Percentiles rank a stretch among this genome's conserved stretches.
These are phyloP conservation scores for Crepidodera aurea DNA, from an alignment of 2,888 invertebrate genomes.

Conservation along the genomic window DNA sequence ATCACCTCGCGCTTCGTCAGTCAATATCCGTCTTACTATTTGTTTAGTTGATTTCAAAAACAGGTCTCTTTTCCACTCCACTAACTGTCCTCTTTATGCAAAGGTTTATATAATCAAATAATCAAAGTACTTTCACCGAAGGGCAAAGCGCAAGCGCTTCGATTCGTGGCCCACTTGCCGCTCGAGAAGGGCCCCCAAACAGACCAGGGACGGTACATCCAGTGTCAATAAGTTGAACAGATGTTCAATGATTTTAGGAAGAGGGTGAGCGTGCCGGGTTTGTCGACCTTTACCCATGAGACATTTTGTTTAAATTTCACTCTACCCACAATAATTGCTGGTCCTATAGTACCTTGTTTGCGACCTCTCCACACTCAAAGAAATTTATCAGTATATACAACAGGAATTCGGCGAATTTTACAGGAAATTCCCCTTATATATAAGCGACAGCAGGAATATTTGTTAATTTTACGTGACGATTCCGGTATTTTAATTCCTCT, in stretches of 20 bases:
- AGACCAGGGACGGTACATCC: slow-evolving; percentile 9
- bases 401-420: too few species aligned
- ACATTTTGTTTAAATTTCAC: too few species aligned
- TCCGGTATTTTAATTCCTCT: too few species aligned
- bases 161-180: slow-evolving; percentile 6
- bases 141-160: slow-evolving; percentile 11
- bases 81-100: slow-evolving; percentile 10
- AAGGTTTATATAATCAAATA: slow-evolving; percentile 19
- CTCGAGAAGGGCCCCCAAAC: slow-evolving; percentile 11
- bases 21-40: neutral
- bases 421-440: too few species aligned
- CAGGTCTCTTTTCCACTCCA: slow-evolving; percentile 12
- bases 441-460: too few species aligned
- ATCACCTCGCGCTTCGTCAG: neutral
- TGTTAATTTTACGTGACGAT: too few species aligned
- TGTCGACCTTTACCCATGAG: too few species aligned
- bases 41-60: slow-evolving; percentile 21
- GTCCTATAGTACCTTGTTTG: too few species aligned
- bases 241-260: neutral
- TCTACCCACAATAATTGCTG: too few species aligned
- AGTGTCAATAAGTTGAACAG: neutral
- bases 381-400: too few species aligned
- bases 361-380: too few species aligned
- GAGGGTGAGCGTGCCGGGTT: too few species aligned
- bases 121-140: slow-evolving; percentile 18